phyloP scores from a whole-genome alignment of 2,888 invertebrate genomes.

The Hyles lineata region DNA sequence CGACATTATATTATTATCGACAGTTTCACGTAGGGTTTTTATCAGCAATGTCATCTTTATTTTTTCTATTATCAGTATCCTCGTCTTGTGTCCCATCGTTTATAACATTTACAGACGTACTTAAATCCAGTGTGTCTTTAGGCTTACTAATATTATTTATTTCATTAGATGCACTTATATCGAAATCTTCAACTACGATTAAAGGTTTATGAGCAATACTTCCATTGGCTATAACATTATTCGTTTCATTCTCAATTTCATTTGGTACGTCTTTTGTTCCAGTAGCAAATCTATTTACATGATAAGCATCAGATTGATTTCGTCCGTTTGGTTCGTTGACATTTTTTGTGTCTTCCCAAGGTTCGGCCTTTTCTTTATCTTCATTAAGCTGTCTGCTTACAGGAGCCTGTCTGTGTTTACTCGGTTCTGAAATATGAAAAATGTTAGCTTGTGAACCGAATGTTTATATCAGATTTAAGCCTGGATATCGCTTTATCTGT shows the following conservation, averaged over 20 bases:
- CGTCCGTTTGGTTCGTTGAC: background rate
- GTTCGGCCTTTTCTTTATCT: background rate
- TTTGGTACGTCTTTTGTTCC: no score
- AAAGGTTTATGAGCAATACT: no score
- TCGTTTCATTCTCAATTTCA: background rate
- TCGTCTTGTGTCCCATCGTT: no score
- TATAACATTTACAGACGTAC: no score
- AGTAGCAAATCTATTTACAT: background rate
- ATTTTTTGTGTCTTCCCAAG: background rate
- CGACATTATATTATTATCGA: no score
- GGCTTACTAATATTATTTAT: no score
- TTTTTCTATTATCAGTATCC: no score
- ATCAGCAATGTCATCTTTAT: no score
- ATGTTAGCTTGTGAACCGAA: no score
- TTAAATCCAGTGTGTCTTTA: no score
- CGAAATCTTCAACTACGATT: background rate
- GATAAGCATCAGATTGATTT: background rate
- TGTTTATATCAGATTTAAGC: background rate
- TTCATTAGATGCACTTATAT: background rate
- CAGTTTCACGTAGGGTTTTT: no score
- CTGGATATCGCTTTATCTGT: no score
- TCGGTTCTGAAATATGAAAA: background rate
- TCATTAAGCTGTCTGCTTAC: background rate
- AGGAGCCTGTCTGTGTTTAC: background rate
- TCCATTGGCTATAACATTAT: background rate